Evolutionary conservation across 2,113 vertebrate species (phyloP), one percentile per base, ranked within the genome.

Genomic region (Campylorhamphus procurvoides): DNA sequence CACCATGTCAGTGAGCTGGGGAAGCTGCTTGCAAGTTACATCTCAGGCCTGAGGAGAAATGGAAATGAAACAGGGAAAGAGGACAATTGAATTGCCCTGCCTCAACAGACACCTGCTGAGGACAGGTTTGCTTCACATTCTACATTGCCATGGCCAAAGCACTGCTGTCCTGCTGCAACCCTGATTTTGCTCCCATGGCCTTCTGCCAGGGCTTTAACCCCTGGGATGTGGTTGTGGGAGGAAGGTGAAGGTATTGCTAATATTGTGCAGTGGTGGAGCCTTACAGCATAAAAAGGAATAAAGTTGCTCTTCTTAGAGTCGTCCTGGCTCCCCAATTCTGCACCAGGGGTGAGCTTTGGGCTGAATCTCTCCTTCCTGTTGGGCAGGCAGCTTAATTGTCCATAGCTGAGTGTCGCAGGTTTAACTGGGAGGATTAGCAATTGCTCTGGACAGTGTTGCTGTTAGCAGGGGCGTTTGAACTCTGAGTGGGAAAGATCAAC

Each of bases 401-500:
- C 84, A 28, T 90, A 46, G 63, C 90, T 55, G 82, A 91, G 91
- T 31, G 31, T 37, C 73, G 79, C 64, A 93, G 87, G 84, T 97
- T 97, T 97, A 63, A 95, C 74, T 96, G 53, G 24, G 93, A 87
- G 89, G 94, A 92, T 97, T 91, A 96, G 74, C 75, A 86, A 96
- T 96, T 97, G 95, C 90, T 97, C 97, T 96, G 96, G 93, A 97
- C 94, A 97, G 75, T 97, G 90, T 95, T 94, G 90, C 94, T 80
- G 44, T 96, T 97, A 97, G 88, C 81, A 90, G 74, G 4, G 53
- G 91, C 60, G 69, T 47, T 96, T 97, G 95, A 97, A 97, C 95
- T 96, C 79, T 23, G 94, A 6, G 75, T 72, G 63, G 80, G 80
- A 93, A 95, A 96, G 93, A 96, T 89, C 96, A 97, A 76, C 96